Percentiles rank a stretch among this genome's conserved stretches.
Conservation (phyloP, 1,140 invertebrate genomes). For the Copidosoma floridanum region DNA sequence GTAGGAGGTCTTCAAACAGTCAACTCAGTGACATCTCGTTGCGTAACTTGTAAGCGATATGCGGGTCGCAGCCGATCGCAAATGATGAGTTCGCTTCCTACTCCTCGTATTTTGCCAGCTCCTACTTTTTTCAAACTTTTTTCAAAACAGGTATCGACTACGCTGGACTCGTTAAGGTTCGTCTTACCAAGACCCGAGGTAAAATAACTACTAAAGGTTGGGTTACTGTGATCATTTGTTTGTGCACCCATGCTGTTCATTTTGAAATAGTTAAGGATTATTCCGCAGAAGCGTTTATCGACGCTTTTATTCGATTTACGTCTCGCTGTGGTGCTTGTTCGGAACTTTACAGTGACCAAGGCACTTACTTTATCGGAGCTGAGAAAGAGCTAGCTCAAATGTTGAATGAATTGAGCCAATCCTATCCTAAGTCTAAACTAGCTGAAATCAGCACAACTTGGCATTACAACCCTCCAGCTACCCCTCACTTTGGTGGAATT, state of each 20-base stretch:
- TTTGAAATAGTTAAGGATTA: conserved; percentile 40
- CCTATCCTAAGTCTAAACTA: neutral
- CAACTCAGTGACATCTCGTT: too few relatives aligned
- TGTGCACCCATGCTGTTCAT: conserved; percentile 40
- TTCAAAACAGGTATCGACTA: too few relatives aligned
- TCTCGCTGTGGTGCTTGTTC: conserved; percentile 31
- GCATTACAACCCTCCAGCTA: too few relatives aligned
- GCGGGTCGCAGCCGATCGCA: conserved; percentile 21
- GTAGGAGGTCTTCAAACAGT: conserved; percentile 28
- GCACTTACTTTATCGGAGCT: too few relatives aligned
- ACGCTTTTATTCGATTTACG: conserved; percentile 42
- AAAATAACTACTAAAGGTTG: conserved; percentile 34
- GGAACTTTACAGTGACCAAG: conserved; percentile 39
- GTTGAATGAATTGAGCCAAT: conserved; percentile 24
- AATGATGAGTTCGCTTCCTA: conserved; percentile 47
- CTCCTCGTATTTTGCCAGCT: too few relatives aligned
- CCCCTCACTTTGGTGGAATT: conserved; percentile 21
- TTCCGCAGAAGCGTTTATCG: conserved; percentile 39
- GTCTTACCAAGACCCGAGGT: conserved; percentile 14
- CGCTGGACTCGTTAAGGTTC: conserved; percentile 38
- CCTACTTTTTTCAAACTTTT: too few relatives aligned
- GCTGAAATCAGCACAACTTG: neutral
- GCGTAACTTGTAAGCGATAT: conserved; percentile 17
- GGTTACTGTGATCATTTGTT: conserved; percentile 29
- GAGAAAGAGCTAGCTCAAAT: conserved; percentile 40